Conservation (phyloP, 1,140 invertebrate genomes). For the Holotrichia oblita region DNA sequence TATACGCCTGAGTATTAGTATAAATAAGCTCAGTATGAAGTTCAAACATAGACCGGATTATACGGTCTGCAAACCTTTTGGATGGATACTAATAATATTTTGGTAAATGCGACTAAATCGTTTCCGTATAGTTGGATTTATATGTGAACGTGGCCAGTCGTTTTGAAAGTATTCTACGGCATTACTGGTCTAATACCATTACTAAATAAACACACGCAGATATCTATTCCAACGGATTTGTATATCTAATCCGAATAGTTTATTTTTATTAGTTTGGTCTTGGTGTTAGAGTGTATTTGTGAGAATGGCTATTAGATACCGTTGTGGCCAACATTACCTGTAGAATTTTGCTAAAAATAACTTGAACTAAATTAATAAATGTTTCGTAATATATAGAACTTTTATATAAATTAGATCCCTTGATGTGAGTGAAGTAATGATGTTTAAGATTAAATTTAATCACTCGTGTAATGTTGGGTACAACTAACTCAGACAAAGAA, state of each 20-base stretch:
- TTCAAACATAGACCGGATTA: not conserved
- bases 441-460: too few relatives aligned
- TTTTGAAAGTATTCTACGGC: not conserved
- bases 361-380: constrained; percentile 6
- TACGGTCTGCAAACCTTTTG: constrained; percentile 25
- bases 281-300: not conserved
- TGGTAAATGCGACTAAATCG: not conserved
- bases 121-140: not conserved
- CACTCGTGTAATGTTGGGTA: too few relatives aligned
- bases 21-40: constrained; percentile 5
- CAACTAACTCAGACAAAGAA: too few relatives aligned
- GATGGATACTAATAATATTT: constrained; percentile 7
- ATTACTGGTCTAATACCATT: not conserved
- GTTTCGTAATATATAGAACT: not conserved
- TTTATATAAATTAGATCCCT: not conserved
- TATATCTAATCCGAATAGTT: not conserved
- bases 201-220: constrained; percentile 20
- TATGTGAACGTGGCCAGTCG: not conserved
- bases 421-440: too few relatives aligned
- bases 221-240: too few relatives aligned
- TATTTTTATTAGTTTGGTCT: not conserved
- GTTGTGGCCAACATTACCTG: not conserved
- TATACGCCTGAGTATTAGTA: not conserved
- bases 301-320: not conserved
- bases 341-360: not conserved